Conservation (phyloP, 2,797 vertebrate species). For the Argentina silus region DNA sequence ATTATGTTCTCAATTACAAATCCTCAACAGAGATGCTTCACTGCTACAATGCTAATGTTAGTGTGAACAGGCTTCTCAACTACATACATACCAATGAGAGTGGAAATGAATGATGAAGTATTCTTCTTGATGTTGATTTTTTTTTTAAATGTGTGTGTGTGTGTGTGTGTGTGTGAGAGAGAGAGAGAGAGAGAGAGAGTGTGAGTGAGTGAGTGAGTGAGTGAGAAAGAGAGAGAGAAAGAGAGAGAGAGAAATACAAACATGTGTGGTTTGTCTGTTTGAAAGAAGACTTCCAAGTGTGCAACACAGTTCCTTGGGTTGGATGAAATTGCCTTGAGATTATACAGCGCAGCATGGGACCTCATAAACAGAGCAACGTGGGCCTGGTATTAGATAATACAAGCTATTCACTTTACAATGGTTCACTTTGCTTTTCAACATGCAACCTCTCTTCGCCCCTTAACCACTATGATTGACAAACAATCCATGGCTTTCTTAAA, state of each 20-base stretch:
- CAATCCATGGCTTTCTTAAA: not conserved
- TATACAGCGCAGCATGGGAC: not conserved
- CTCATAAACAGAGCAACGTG: not conserved
- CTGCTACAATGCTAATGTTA: too few species aligned
- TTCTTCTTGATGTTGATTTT: too few species aligned
- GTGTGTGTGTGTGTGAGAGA: not conserved
- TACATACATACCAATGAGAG: too few species aligned
- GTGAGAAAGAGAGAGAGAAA: too few species aligned
- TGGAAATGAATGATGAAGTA: too few species aligned
- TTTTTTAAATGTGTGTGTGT: not conserved
- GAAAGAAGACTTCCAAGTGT: not conserved
- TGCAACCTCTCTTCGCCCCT: not conserved
- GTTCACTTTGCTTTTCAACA: not conserved
- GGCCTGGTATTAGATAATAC: not conserved
- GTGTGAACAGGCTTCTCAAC: too few species aligned
- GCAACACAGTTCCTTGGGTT: not conserved
- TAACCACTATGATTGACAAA: not conserved
- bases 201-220: not conserved
- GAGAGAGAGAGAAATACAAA: not conserved
- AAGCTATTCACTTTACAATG: not conserved
- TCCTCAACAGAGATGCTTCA: constrained; percentile 1
- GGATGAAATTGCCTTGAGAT: not conserved
- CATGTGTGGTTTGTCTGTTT: not conserved
- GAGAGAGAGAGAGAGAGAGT: not conserved
- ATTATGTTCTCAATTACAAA: constrained; percentile 26